A percentile compares a stretch with the other conserved stretches of the same genome.
Evolutionary conservation across 2,797 vertebrate species (phyloP).

Genomic region (Erpetoichthys calabaricus): DNA sequence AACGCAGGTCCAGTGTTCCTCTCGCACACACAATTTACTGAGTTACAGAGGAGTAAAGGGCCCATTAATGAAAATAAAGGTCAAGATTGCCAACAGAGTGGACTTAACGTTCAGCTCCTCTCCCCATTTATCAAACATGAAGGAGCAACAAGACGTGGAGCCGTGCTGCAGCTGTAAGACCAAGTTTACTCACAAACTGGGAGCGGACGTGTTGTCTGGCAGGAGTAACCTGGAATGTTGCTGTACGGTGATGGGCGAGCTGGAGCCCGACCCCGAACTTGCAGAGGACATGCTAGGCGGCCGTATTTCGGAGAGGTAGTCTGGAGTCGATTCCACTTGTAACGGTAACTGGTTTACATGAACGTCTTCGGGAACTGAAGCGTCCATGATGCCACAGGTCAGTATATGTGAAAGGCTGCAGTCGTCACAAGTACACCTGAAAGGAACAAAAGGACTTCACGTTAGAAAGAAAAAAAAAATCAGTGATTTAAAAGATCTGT

Average conservation of each 20-base stretch:
- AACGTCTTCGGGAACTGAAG: conserved; percentile 77
- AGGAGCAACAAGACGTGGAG: too few species aligned
- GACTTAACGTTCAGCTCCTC: too few species aligned
- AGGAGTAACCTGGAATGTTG: conserved; percentile 76
- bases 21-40: too few species aligned
- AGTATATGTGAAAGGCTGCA: conserved; percentile 97
- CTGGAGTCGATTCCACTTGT: conserved; percentile 63
- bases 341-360: conserved; percentile 76
- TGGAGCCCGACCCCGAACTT: conserved; percentile 84
- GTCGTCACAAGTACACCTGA: conserved; percentile 93
- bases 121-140: too few species aligned
- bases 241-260: conserved; percentile 81
- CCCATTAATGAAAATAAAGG: too few species aligned
- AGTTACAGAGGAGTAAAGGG: too few species aligned
- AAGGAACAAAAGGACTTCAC: conserved; percentile 18
- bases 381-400: conserved; percentile 93
- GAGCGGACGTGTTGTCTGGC: conserved; percentile 56
- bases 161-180: too few species aligned
- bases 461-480: not conserved
- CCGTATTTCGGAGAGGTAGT: conserved; percentile 76
- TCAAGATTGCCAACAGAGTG: too few species aligned
- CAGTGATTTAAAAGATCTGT: not conserved
- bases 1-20: too few species aligned
- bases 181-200: conserved; percentile 69
- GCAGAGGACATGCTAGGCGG: conserved; percentile 85